Base-by-base conservation (phyloP, 2,797 vertebrate genomes). In the Sebastiscus tertius region DNA sequence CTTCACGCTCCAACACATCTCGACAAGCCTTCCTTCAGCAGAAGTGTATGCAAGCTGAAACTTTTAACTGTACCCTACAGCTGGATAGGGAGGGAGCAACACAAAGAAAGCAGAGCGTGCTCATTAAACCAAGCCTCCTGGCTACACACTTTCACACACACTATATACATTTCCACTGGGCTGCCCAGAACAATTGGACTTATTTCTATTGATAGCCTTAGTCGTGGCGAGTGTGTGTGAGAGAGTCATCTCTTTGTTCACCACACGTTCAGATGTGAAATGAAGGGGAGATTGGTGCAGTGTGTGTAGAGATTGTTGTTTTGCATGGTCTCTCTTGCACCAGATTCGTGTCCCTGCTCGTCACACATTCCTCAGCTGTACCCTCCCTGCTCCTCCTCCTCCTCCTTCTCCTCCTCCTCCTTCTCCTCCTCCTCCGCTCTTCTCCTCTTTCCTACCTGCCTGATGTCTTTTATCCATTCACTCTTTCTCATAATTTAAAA, bases 271-370 rank as follows among this genome's bases (percentile, higher is more conserved):
- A 60, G 39, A 55, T 58, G 36, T 83, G 68, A 82, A 80, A 66
- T 12, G 12, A 75, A 71, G 8, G 8, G 42, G 39, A 52, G 42
- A 33, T 20, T 69, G 70, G 65, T 85, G 75, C 75, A 79, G 18
- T 52, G 62, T 78, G 61, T 79, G 82, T 76, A 69, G 36, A 81
- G 82, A 72, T 79, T 82, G 67, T 77, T 88, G 81, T 86, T 90
- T 85, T 83, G 63, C 46, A 34, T 29, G 39, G 84, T 81, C 81
- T 89, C 84, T 75, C 80, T 73, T 87, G 83, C 85, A 77, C 72
- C 75, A 81, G 58, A 89, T 83, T 94, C 96, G 75, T 95, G 96
- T 94, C 93, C 83, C 75, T 91, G 93, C 96, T 93, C 92, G 95
- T 93, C 88, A 93, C 90, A 88, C 95, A 96, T 96, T 94, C 93